These are phyloP conservation scores for Dendronephthya gigantea DNA, from an alignment of 64 coral and sea anemone species.

Conservation along the genomic window DNA sequence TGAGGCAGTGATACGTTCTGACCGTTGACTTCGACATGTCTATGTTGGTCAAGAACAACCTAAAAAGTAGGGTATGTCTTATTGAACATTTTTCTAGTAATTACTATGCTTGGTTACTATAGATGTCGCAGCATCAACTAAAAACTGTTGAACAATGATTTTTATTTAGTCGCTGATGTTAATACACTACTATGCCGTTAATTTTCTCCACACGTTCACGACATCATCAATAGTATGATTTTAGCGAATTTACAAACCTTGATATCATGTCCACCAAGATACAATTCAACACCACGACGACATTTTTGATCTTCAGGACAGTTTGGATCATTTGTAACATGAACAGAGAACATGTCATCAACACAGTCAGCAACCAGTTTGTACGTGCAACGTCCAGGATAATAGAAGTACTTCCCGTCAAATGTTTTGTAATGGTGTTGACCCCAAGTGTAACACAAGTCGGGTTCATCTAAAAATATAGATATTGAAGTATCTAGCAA, in stretches of 20 bases:
- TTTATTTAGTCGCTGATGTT: too few species aligned
- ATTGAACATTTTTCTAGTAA: too few species aligned
- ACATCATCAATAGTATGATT: too few species aligned
- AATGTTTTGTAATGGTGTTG: constrained; percentile 60
- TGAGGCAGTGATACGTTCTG: neutral
- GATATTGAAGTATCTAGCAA: neutral
- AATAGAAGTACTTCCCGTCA: constrained; percentile 59
- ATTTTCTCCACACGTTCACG: too few species aligned
- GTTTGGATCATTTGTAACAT: constrained; percentile 42
- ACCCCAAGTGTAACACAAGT: constrained; percentile 47
- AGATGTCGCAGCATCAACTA: too few species aligned
- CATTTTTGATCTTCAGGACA: constrained; percentile 25
- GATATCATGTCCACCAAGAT: constrained; percentile 37
- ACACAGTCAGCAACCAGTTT: constrained; percentile 47
- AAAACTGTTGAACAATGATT: too few species aligned
- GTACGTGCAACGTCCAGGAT: constrained; percentile 49
- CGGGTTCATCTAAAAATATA: neutral
- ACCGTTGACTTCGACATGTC: neutral
- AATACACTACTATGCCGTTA: too few species aligned
- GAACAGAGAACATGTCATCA: constrained; percentile 35
- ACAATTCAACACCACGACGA: constrained; percentile 39
- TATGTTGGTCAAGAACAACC: neutral
- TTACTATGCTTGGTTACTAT: too few species aligned
- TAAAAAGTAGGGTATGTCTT: neutral
- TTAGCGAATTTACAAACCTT: constrained; percentile 31